These are phyloP conservation scores for Scaptodrosophila latifasciaeformis DNA, from an alignment of 2,888 invertebrate species.

Conservation along the genomic window DNA sequence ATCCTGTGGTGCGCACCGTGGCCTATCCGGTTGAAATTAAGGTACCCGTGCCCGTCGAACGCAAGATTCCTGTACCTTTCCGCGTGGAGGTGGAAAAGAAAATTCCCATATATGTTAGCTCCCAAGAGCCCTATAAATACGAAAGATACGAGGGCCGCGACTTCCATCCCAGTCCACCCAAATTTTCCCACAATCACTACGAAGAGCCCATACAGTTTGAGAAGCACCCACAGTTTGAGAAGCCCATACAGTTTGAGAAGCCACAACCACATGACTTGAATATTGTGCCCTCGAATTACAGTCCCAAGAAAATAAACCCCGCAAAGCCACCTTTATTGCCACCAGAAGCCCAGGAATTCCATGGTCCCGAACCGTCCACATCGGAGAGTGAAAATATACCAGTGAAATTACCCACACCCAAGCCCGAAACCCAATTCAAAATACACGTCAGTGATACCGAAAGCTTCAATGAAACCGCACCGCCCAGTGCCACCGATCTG, in stretches of 20 bases:
- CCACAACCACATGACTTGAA: too few relatives aligned
- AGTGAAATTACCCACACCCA: constrained; percentile 31
- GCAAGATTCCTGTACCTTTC: constrained; percentile 51
- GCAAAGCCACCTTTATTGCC: too few relatives aligned
- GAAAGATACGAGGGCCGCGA: too few relatives aligned
- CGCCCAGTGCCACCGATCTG: constrained; percentile 22
- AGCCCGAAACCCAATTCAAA: constrained; percentile 36
- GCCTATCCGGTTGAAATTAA: constrained; percentile 54
- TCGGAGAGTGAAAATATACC: constrained; percentile 41
- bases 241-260: too few relatives aligned
- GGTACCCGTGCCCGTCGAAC: constrained; percentile 45
- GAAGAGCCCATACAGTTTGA: constrained; percentile 7
- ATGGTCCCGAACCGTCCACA: constrained; percentile 45
- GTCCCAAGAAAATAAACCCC: too few relatives aligned
- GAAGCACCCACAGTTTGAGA: too few relatives aligned
- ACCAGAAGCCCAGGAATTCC: too few relatives aligned
- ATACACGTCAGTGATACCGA: constrained; percentile 43
- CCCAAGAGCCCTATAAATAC: constrained; percentile 73
- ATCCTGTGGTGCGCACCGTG: constrained; percentile 53
- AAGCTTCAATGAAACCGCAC: constrained; percentile 14
- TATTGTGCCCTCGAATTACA: too few relatives aligned
- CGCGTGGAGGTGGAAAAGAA: constrained; percentile 75
- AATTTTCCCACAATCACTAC: too few relatives aligned
- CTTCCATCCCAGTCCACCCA: constrained; percentile 30
- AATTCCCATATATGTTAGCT: constrained; percentile 72